A percentile compares a stretch with the other conserved stretches of the same genome.
Conservation (phyloP, 2,888 invertebrate genomes). For the Macrophya annulata region DNA sequence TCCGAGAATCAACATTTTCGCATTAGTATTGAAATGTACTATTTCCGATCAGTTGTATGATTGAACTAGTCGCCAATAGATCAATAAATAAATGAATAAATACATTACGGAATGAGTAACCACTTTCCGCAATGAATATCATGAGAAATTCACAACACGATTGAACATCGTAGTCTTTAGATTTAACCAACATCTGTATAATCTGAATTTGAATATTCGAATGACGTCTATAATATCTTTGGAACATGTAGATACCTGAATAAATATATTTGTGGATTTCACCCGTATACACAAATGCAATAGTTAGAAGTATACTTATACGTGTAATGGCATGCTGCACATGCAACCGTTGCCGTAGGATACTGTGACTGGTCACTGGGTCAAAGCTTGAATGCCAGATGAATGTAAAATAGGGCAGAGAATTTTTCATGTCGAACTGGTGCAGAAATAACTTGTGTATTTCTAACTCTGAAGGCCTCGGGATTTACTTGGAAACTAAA, state of each 20-base stretch:
- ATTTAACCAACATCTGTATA: not conserved
- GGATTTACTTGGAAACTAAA: constrained; percentile 3
- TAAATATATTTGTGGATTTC: not conserved
- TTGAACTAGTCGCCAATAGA: too few relatives aligned
- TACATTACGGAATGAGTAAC: not conserved
- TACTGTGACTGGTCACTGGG: constrained; percentile 50
- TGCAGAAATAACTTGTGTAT: constrained; percentile 38
- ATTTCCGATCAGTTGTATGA: too few relatives aligned
- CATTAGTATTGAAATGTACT: too few relatives aligned
- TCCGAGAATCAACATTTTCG: too few relatives aligned
- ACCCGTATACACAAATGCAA: not conserved
- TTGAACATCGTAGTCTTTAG: not conserved
- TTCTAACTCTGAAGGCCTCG: not conserved
- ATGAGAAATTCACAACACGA: constrained; percentile 14
- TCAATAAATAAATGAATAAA: not conserved
- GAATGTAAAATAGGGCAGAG: constrained; percentile 48
- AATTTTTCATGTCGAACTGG: constrained; percentile 37
- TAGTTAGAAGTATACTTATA: not conserved
- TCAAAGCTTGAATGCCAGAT: constrained; percentile 47
- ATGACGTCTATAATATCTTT: not conserved
- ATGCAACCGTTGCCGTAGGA: constrained; percentile 43
- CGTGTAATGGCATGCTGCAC: too few relatives aligned
- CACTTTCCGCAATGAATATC: not conserved
- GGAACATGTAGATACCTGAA: too few relatives aligned
- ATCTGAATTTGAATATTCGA: constrained; percentile 11